phyloP scores from a whole-genome alignment of 2,888 invertebrate genomes.

The Brenthis hecate region DNA sequence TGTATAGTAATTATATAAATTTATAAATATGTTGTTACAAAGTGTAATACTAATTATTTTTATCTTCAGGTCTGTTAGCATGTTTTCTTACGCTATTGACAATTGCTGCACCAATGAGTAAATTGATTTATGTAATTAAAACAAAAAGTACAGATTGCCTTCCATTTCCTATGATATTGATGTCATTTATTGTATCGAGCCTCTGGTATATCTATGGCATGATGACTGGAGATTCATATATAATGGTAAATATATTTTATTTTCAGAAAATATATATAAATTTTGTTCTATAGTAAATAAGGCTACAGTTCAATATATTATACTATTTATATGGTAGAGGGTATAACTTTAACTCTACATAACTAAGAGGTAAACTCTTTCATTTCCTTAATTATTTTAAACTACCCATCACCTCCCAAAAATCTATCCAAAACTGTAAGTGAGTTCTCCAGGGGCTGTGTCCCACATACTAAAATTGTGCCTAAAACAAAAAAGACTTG shows the following conservation, averaged over 20 bases:
- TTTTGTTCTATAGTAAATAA: too few species aligned
- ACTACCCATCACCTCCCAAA: too few species aligned
- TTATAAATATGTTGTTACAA: background rate
- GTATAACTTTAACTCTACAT: too few species aligned
- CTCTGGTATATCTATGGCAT: conserved; percentile 94
- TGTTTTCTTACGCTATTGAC: conserved; percentile 89
- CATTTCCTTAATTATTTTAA: too few species aligned
- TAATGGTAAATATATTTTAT: conserved; percentile 83
- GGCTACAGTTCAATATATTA: too few species aligned
- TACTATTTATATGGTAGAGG: too few species aligned
- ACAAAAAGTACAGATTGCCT: conserved; percentile 91
- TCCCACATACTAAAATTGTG: too few species aligned
- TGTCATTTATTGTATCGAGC: conserved; percentile 90
- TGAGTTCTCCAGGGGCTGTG: too few species aligned
- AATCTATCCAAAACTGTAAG: too few species aligned
- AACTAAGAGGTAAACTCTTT: too few species aligned
- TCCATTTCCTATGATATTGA: conserved; percentile 92
- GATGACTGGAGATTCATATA: conserved; percentile 88
- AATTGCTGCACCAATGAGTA: conserved; percentile 91
- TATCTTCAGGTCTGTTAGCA: conserved; percentile 82
- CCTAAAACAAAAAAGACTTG: too few species aligned
- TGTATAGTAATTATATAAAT: conserved; percentile 42
- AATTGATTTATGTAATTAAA: conserved; percentile 90
- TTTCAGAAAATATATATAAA: background rate
- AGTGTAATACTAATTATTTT: background rate